Percentiles rank a stretch among this genome's conserved stretches.
These are phyloP conservation scores for Caenorhabditis remanei DNA, from an alignment of 1,140 invertebrate species.

Conservation along the genomic window DNA sequence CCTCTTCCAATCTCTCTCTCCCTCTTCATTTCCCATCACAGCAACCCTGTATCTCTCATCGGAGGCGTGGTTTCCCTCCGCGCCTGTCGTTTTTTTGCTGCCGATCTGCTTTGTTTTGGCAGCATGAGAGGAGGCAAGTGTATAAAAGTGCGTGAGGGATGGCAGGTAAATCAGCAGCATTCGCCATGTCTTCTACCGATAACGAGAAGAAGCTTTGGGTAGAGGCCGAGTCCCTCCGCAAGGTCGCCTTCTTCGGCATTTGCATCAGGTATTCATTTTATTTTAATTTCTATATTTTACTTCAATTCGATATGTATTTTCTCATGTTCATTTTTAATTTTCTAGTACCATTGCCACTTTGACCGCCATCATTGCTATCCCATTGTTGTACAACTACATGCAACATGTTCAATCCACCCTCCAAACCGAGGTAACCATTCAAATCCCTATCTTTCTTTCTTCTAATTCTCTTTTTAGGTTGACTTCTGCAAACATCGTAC, in stretches of 20 bases:
- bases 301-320: not conserved
- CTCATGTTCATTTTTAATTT: not conserved
- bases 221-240: conserved; percentile 68
- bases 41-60: conserved; percentile 20
- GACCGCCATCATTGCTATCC: conserved; percentile 71
- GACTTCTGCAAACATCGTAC: conserved; percentile 73
- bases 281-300: not conserved
- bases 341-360: conserved; percentile 71
- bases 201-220: conserved; percentile 63
- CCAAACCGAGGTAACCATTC: conserved; percentile 67
- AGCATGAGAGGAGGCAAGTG: conserved; percentile 41
- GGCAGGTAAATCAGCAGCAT: conserved; percentile 56
- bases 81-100: conserved; percentile 40
- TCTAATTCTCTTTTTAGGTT: conserved; percentile 57
- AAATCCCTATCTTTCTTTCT: not conserved
- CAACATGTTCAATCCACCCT: conserved; percentile 72
- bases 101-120: conserved; percentile 50
- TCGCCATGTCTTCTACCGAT: conserved; percentile 49
- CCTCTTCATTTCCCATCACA: not conserved
- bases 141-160: conserved; percentile 43
- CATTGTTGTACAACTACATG: conserved; percentile 75
- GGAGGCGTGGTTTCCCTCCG: conserved; percentile 41
- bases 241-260: conserved; percentile 70
- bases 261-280: conserved; percentile 64
- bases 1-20: not conserved